Base-by-base conservation (phyloP, 1,140 invertebrate genomes). In the Drosophila kurseongensis region DNA sequence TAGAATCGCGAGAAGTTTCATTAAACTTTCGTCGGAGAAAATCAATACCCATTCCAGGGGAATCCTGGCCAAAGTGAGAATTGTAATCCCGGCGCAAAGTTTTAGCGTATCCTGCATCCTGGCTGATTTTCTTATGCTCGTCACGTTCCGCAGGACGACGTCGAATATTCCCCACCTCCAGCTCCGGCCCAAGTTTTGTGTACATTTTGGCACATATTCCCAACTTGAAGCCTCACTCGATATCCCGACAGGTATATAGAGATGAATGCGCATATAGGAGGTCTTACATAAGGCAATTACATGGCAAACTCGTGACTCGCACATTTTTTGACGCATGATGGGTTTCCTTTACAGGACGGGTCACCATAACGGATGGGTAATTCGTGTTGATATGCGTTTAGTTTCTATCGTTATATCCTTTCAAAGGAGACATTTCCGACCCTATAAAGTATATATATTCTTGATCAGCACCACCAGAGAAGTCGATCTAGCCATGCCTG, bases 131-230 rank as follows among this genome's bases (percentile, higher is more conserved):
- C 52, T 80, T 66, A 88, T 88, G 84, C 84, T 51, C 59, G 51
- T 88, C 84, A 88, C 84, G 84, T 88, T 68, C 84, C 76, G 60
- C 56, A 57, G 80, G 65, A 58, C 76, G 60, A 83, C 75, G 72
- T 67, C 83, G 75, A 78, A 73, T 77, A 76, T 69, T 67, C 81
- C 69, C 72, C 62, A 18, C 5, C 38, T 32, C 16, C 58, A 38
- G 6, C 51, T 65, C 66, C 52, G 71, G 69, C 69, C 41, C 47
- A 78, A 86, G 66, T 88, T 80, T 56, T 82, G 61, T 86, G 83
- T 79, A 82, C 71, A 68, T 79, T 80, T 74, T 80, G 83, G 84
- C 83, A 83, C 83, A 86, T 83, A 82, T 88, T 83, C 78, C 38
- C 27, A 65, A 57, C 55, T 51, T 51, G 36, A 50, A 75, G 51